phyloP scores from a whole-genome alignment of 2,113 vertebrate genomes.

The Sander vitreus region DNA sequence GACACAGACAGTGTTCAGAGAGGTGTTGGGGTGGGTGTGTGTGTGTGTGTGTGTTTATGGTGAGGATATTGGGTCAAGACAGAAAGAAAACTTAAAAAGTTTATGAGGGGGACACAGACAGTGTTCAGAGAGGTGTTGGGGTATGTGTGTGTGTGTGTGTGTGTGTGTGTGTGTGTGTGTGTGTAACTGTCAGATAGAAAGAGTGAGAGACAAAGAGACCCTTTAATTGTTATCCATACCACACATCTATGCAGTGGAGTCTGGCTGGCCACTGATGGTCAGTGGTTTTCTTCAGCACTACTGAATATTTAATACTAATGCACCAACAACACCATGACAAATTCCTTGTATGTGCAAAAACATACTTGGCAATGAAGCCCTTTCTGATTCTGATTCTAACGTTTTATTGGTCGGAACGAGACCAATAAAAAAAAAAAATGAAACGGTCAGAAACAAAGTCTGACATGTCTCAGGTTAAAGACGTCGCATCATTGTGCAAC shows the following conservation, averaged over 20 bases:
- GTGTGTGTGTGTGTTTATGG: neutral
- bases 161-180: neutral
- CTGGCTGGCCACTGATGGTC: neutral
- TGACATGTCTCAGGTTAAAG: neutral
- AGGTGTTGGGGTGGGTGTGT: neutral
- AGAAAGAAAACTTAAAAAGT: conserved; percentile 20
- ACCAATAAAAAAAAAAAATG: neutral
- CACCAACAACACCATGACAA: too few species aligned
- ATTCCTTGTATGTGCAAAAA: too few species aligned
- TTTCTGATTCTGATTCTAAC: too few species aligned
- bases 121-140: neutral
- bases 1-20: conserved; percentile 5
- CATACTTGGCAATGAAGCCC: too few species aligned
- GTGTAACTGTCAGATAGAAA: conserved; percentile 7
- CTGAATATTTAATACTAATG: neutral
- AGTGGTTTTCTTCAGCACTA: neutral
- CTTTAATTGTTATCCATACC: neutral
- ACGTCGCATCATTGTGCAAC: neutral
- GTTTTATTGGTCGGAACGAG: neutral
- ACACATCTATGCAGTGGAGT: neutral
- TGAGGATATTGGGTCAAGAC: conserved; percentile 28
- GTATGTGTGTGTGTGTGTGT: conserved; percentile 5
- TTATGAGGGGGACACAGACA: conserved; percentile 35
- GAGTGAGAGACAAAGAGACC: neutral
- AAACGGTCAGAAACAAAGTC: neutral